Conservation (phyloP, 1,140 invertebrate species). For the Rhizoglyphus robini region DNA sequence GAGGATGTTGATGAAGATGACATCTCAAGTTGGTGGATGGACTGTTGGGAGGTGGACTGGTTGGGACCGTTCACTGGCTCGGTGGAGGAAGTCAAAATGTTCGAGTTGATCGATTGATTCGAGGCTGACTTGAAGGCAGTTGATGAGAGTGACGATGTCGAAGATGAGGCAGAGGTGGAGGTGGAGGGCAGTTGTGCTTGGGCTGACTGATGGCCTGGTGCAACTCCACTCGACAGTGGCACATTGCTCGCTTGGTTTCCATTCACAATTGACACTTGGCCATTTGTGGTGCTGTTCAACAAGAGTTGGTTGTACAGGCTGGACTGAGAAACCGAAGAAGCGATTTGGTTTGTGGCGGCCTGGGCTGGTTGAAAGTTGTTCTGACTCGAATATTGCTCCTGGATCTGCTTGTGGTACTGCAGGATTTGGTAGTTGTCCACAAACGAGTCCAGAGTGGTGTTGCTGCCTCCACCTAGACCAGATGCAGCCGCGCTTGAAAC, state of each 20-base stretch:
- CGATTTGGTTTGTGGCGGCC: too few species aligned
- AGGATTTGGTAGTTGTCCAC: neutral
- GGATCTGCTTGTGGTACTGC: slow-evolving; percentile 9
- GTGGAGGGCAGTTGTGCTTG: neutral
- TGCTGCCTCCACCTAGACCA: slow-evolving; percentile 2
- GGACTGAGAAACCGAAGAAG: neutral
- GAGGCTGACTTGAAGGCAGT: neutral
- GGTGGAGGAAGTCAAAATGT: neutral
- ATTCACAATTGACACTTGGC: neutral
- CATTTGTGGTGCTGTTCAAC: neutral
- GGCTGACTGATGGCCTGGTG: too few species aligned
- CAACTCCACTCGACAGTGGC: neutral
- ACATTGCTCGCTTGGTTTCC: neutral
- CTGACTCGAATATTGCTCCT: slow-evolving; percentile 10
- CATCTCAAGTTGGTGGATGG: neutral
- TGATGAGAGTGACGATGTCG: neutral
- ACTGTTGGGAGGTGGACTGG: neutral
- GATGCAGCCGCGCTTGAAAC: neutral
- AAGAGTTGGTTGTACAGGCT: neutral
- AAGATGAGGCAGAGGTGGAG: neutral
- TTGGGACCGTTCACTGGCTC: neutral
- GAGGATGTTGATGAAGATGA: neutral
- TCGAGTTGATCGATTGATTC: slow-evolving; percentile 9
- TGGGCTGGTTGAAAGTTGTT: too few species aligned
- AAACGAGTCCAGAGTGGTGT: slow-evolving; percentile 1